phyloP scores from a whole-genome alignment of 2,888 invertebrate genomes.

The Drosophila parthenogenetica region DNA sequence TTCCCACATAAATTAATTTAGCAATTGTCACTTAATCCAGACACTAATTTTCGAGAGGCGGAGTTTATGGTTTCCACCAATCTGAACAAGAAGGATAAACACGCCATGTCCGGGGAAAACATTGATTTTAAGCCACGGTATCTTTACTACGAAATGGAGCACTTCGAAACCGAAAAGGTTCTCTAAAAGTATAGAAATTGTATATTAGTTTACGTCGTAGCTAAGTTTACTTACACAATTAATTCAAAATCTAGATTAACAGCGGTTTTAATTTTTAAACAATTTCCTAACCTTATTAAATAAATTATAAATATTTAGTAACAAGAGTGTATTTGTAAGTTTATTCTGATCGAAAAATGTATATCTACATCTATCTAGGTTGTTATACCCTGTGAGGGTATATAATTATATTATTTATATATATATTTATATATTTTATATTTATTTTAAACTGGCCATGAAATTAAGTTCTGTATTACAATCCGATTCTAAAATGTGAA shows the following conservation, averaged over 20 bases:
- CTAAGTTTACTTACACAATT: background rate
- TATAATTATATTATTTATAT: too few species aligned
- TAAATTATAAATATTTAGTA: background rate
- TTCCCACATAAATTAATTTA: background rate
- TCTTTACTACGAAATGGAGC: slow-evolving; percentile 75
- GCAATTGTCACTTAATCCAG: slow-evolving; percentile 14
- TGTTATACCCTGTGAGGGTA: too few species aligned
- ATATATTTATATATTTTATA: too few species aligned
- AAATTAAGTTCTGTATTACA: too few species aligned
- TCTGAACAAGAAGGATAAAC: slow-evolving; percentile 70
- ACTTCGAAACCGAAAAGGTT: slow-evolving; percentile 34
- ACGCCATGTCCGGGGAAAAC: slow-evolving; percentile 65
- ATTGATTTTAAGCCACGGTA: slow-evolving; percentile 77
- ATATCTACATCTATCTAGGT: too few species aligned
- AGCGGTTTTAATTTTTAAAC: too few species aligned
- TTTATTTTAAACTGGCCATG: too few species aligned
- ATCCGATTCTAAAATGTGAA: too few species aligned
- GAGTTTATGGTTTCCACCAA: slow-evolving; percentile 75
- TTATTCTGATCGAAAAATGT: too few species aligned
- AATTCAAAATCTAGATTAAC: too few species aligned
- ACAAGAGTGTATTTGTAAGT: too few species aligned
- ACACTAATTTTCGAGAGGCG: slow-evolving; percentile 76
- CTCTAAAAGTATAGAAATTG: slow-evolving; percentile 11
- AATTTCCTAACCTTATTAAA: too few species aligned
- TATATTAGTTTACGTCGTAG: background rate